A percentile compares a stretch with the other conserved stretches of the same genome.
These are phyloP conservation scores for Myiozetetes cayanensis DNA, from an alignment of 2,113 vertebrate genomes.

Conservation along the genomic window DNA sequence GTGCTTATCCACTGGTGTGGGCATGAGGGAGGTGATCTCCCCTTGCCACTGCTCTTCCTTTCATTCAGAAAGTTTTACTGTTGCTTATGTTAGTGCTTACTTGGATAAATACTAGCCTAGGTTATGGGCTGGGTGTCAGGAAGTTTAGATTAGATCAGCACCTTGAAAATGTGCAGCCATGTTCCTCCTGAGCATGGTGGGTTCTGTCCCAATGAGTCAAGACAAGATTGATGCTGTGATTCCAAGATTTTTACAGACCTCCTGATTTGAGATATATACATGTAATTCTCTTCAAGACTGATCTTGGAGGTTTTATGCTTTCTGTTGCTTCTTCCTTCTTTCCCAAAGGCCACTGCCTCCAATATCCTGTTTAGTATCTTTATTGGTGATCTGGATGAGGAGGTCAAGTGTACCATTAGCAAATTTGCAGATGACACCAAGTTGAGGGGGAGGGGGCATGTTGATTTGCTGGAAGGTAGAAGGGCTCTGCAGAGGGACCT, in stretches of 20 bases:
- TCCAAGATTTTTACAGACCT: not conserved
- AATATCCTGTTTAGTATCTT: too few species aligned
- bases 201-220: not conserved
- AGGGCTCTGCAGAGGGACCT: too few species aligned
- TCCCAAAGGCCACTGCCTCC: not conserved
- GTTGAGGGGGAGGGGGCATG: too few species aligned
- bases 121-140: not conserved
- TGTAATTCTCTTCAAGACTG: not conserved
- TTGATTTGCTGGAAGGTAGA: too few species aligned
- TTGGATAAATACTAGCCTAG: not conserved
- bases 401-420: too few species aligned
- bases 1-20: not conserved
- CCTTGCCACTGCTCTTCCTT: not conserved
- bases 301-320: not conserved
- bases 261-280: accelerated
- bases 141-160: not conserved
- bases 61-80: not conserved
- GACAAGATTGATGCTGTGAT: not conserved
- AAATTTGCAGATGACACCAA: too few species aligned
- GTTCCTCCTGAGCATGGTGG: not conserved
- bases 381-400: too few species aligned
- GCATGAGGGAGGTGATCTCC: accelerated
- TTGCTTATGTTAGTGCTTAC: not conserved
- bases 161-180: not conserved
- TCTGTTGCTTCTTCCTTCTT: not conserved